These are phyloP conservation scores for Dolichopus griseipennis DNA, from an alignment of 2,888 invertebrate species.

Conservation along the genomic window DNA sequence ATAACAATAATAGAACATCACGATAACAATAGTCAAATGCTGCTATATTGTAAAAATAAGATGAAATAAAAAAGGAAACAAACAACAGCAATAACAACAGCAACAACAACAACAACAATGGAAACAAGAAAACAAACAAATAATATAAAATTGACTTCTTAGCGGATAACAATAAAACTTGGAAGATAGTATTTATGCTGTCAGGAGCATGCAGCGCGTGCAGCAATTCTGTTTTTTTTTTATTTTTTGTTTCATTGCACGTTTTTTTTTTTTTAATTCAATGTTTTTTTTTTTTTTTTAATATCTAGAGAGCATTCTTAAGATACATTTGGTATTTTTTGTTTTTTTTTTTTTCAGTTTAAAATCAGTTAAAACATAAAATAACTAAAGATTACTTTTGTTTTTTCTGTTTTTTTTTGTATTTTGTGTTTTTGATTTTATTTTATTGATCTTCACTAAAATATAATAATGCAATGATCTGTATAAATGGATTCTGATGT, in stretches of 20 bases:
- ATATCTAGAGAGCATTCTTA: too few species aligned
- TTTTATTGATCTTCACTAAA: too few species aligned
- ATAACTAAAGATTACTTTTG: too few species aligned
- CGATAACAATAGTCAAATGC: slow-evolving; percentile 3
- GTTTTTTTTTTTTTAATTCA: neutral
- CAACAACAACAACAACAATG: neutral
- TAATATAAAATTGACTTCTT: neutral
- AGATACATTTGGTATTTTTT: neutral
- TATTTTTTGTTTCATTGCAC: too few species aligned
- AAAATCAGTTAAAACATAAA: too few species aligned
- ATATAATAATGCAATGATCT: too few species aligned
- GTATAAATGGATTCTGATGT: too few species aligned
- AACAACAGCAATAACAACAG: neutral
- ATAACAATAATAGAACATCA: neutral
- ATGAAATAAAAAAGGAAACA: neutral
- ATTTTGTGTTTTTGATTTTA: too few species aligned
- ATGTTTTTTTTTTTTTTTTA: neutral
- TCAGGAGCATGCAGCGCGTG: slow-evolving; percentile 1
- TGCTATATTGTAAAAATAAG: neutral
- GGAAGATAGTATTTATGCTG: neutral
- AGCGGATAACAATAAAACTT: neutral
- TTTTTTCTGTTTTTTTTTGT: too few species aligned
- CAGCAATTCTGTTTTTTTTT: neutral
- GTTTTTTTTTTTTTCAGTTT: neutral
- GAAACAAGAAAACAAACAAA: neutral